Evolutionary conservation across 2,113 vertebrate genomes (phyloP).

Genomic region (Isurus oxyrinchus): DNA sequence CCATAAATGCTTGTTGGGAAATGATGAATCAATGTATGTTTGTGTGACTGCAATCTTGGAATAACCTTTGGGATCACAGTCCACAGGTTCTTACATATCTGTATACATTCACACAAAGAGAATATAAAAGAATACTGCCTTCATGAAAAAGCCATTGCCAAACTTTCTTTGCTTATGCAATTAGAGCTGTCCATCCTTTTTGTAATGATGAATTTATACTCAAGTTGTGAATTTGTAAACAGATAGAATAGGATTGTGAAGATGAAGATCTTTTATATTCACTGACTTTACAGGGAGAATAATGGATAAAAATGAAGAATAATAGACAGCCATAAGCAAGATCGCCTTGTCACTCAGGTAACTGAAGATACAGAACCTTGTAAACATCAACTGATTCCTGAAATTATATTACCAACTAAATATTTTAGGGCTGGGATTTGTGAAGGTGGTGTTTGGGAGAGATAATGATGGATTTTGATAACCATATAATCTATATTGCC

Average conservation of each 20-base stretch:
- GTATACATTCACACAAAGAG: neutral
- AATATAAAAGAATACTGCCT: neutral
- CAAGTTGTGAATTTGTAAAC: neutral
- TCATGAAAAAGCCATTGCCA: neutral
- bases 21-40: neutral
- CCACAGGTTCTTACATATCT: neutral
- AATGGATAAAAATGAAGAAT: neutral
- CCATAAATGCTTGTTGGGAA: neutral
- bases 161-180: neutral
- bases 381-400: neutral
- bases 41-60: neutral
- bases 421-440: neutral
- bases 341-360: neutral
- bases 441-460: no score
- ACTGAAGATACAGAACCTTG: neutral
- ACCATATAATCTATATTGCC: no score
- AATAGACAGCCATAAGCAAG: neutral
- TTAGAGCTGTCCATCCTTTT: neutral
- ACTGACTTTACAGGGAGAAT: neutral
- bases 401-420: neutral
- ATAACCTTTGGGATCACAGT: neutral
- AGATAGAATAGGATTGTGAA: neutral
- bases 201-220: neutral
- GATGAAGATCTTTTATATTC: neutral
- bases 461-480: no score